Conservation (phyloP, 2,113 vertebrate species). For the Phocoena phocoena region DNA sequence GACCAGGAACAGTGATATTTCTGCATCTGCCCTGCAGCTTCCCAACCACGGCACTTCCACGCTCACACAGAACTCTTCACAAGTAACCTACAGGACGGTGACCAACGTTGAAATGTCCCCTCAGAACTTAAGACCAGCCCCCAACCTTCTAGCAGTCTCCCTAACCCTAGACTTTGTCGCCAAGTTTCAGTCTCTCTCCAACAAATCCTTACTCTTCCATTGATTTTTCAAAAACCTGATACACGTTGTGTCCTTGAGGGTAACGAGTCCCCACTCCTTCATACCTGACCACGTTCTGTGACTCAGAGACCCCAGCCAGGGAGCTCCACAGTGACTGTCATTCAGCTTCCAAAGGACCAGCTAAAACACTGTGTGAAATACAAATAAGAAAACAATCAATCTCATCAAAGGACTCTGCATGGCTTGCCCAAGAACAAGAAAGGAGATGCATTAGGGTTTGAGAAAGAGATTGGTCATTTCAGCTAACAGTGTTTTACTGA, state of each 20-base stretch:
- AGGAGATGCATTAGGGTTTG: background rate
- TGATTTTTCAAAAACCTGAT: background rate
- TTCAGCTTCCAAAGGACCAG: background rate
- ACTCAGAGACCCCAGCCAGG: background rate
- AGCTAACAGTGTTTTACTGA: background rate
- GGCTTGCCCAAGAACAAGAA: constrained; percentile 26
- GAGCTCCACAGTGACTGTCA: background rate
- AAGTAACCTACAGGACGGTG: accelerated
- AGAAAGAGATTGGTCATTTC: background rate
- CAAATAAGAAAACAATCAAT: background rate
- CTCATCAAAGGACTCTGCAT: background rate
- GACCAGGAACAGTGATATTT: background rate
- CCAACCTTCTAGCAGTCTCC: accelerated
- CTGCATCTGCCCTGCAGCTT: accelerated
- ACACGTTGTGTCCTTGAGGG: background rate
- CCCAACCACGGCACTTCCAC: accelerated
- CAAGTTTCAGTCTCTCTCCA: background rate
- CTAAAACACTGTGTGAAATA: background rate
- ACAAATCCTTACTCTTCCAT: background rate
- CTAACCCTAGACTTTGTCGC: background rate
- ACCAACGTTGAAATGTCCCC: background rate
- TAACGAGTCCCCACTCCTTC: background rate
- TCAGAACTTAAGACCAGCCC: background rate
- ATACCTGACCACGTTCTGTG: background rate
- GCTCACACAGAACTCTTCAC: background rate